Percentiles rank a stretch among this genome's conserved stretches.
These are phyloP conservation scores for Pectinophora gossypiella DNA, from an alignment of 1,140 invertebrate species.

Conservation along the genomic window DNA sequence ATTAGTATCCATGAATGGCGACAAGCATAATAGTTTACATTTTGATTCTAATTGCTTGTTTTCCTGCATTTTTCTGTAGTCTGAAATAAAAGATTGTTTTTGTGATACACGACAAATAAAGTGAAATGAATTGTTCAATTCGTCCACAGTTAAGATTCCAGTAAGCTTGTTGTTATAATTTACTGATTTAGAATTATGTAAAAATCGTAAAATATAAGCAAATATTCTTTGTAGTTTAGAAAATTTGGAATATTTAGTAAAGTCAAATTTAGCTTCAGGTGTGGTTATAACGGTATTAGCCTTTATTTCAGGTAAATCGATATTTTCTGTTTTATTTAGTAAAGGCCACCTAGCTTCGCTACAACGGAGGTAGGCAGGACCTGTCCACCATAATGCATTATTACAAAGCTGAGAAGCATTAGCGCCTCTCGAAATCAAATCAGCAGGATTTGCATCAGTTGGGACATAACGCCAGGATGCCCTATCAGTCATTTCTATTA, in stretches of 20 bases:
- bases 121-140: background rate
- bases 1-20: background rate
- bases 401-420: background rate
- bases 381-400: background rate
- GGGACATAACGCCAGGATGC: constrained; percentile 16
- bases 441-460: background rate
- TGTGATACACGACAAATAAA: background rate
- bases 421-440: background rate
- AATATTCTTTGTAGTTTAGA: no score
- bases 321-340: background rate
- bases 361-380: background rate
- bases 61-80: background rate
- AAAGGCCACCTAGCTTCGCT: background rate
- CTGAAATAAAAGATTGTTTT: background rate
- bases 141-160: background rate
- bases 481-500: background rate
- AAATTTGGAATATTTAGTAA: no score
- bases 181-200: no score
- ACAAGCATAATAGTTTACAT: background rate
- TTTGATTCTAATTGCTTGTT: background rate
- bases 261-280: no score
- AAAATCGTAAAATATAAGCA: no score
- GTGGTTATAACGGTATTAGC: background rate
- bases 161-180: no score
- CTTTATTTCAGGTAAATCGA: background rate